Conservation (phyloP, 2,888 invertebrate genomes). For the Calameuta pallipes region DNA sequence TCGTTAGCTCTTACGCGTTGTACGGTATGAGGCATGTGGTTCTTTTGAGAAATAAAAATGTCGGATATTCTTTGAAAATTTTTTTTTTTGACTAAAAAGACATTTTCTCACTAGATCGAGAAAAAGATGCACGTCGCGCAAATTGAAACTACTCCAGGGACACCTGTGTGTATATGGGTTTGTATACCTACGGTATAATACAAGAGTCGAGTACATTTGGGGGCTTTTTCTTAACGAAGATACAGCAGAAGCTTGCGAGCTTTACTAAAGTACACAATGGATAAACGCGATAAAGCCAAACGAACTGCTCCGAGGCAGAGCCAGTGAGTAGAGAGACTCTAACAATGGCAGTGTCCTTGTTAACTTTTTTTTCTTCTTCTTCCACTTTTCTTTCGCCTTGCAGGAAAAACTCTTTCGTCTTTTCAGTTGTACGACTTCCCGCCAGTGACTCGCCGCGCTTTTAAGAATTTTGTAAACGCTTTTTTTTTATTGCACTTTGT, state of each 20-base stretch:
- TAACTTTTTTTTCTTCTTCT: neutral
- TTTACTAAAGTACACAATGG: slow-evolving; percentile 1
- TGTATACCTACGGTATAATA: neutral
- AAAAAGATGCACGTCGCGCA: neutral
- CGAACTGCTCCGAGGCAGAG: slow-evolving; percentile 8
- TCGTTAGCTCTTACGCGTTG: neutral
- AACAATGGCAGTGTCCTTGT: neutral
- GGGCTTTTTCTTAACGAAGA: neutral
- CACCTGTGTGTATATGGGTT: too few species aligned
- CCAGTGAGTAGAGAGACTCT: neutral
- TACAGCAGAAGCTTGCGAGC: neutral
- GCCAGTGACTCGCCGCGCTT: neutral
- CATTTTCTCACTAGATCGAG: neutral
- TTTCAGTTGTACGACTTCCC: neutral
- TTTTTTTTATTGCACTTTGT: too few species aligned
- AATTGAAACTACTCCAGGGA: too few species aligned
- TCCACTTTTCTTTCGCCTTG: neutral
- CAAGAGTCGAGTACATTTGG: neutral
- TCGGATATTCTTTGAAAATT: neutral
- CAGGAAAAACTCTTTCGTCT: neutral
- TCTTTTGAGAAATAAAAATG: neutral
- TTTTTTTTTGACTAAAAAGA: neutral
- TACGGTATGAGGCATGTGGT: neutral
- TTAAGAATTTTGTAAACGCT: neutral
- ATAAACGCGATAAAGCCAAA: slow-evolving; percentile 8